Conservation (phyloP, 1,140 invertebrate species). For the Drosophila lacertosa region DNA sequence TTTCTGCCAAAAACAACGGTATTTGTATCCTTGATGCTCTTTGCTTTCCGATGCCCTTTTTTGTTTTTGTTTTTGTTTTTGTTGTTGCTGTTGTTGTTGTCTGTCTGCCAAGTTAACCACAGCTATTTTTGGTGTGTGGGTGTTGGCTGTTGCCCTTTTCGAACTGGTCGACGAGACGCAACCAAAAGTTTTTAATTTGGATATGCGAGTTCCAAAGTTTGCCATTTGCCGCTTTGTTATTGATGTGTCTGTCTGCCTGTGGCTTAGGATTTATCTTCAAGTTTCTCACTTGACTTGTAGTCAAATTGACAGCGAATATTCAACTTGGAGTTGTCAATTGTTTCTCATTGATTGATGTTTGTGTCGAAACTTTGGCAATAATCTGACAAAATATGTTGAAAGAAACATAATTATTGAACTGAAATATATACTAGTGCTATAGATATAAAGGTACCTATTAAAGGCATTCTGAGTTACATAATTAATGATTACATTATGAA, state of each 20-base stretch:
- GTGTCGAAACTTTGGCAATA: neutral
- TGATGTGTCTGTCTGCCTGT: constrained; percentile 45
- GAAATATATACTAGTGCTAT: no score
- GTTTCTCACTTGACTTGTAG: constrained; percentile 1
- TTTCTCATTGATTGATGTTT: neutral
- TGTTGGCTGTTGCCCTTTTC: constrained; percentile 26
- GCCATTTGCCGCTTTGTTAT: constrained; percentile 31
- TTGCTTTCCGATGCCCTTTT: neutral
- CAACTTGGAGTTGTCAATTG: neutral
- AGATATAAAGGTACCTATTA: no score
- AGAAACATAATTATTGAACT: no score
- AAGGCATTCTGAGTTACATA: no score
- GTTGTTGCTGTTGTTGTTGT: constrained; percentile 30
- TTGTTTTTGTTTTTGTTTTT: neutral
- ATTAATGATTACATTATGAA: no score
- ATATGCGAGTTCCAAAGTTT: constrained; percentile 32
- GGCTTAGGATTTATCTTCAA: constrained; percentile 10
- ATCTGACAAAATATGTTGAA: neutral
- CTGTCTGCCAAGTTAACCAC: constrained; percentile 48
- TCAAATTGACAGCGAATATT: constrained; percentile 11
- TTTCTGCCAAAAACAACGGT: constrained; percentile 22
- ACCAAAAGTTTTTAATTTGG: constrained; percentile 42
- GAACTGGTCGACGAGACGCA: constrained; percentile 3
- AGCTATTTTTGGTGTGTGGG: constrained; percentile 42
- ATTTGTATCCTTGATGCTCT: constrained; percentile 7